These are phyloP conservation scores for Heliocidaris tuberculata DNA, from an alignment of 35 echinoderm and acorn worm genomes.

Conservation along the genomic window DNA sequence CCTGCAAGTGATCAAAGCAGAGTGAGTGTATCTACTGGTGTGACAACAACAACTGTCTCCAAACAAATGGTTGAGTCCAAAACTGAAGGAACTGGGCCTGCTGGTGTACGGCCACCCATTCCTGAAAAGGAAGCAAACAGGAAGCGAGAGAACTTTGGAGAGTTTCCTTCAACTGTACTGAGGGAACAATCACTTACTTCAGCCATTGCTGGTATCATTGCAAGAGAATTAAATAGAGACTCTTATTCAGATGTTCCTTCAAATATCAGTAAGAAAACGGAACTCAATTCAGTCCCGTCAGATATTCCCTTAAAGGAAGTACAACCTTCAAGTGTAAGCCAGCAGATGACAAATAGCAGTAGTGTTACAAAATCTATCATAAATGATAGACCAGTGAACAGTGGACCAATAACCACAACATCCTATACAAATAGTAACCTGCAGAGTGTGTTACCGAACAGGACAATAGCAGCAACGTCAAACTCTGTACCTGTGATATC, in stretches of 20 bases:
- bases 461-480: conserved; percentile 34
- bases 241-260: not conserved
- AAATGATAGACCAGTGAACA: conserved; percentile 30
- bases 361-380: conserved; percentile 19
- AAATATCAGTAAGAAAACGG: not conserved
- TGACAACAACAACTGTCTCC: not conserved
- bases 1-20: not conserved
- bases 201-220: conserved; percentile 72
- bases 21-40: conserved; percentile 26
- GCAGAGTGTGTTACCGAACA: not conserved
- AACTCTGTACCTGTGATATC: conserved; percentile 47
- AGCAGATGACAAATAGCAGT: not conserved
- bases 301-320: not conserved
- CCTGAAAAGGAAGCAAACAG: conserved; percentile 20
- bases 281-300: not conserved
- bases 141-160: conserved; percentile 36
- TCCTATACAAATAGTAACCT: not conserved
- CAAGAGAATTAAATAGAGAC: conserved; percentile 69
- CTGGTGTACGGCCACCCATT: conserved; percentile 39
- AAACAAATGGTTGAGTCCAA: conserved; percentile 38
- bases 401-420: conserved; percentile 4
- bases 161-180: conserved; percentile 13
- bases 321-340: not conserved
- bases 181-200: conserved; percentile 63
- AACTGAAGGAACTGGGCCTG: conserved; percentile 6